Conservation (phyloP, 1,140 invertebrate genomes). For the Ceratitis capitata region DNA sequence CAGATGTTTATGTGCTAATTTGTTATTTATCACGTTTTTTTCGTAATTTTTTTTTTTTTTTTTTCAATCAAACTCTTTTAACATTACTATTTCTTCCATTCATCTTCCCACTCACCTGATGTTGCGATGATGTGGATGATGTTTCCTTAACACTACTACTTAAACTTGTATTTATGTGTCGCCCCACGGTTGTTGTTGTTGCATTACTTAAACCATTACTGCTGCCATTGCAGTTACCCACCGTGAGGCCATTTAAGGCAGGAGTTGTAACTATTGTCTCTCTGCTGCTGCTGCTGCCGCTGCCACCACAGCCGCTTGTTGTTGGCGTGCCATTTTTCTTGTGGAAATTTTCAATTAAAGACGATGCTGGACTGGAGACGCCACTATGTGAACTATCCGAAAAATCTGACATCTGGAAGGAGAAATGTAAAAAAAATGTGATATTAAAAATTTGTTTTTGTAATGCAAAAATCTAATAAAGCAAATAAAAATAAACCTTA, state of each 20-base stretch:
- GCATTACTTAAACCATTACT: conserved; percentile 26
- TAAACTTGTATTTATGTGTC: conserved; percentile 62
- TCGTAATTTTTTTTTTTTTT: no score
- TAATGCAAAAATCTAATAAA: not conserved
- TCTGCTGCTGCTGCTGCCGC: not conserved
- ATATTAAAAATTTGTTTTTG: not conserved
- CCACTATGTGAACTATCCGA: conserved; percentile 61
- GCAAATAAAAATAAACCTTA: not conserved
- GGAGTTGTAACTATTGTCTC: conserved; percentile 43
- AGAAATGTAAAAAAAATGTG: not conserved
- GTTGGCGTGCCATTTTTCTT: conserved; percentile 55
- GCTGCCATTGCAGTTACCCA: conserved; percentile 33
- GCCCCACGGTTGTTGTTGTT: conserved; percentile 44
- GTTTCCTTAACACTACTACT: conserved; percentile 66
- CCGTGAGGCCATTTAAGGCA: conserved; percentile 48
- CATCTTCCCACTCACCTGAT: conserved; percentile 50
- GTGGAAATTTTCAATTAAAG: conserved; percentile 64
- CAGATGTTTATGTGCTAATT: no score
- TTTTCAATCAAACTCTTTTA: no score
- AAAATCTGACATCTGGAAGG: conserved; percentile 63
- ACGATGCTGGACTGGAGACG: conserved; percentile 58
- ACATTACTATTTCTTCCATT: not conserved
- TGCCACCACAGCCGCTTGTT: conserved; percentile 34
- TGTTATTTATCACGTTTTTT: no score
- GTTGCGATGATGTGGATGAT: conserved; percentile 64